These are phyloP conservation scores for Ciona savignyi DNA, from an alignment of 23 tunicate genomes.

Conservation along the genomic window DNA sequence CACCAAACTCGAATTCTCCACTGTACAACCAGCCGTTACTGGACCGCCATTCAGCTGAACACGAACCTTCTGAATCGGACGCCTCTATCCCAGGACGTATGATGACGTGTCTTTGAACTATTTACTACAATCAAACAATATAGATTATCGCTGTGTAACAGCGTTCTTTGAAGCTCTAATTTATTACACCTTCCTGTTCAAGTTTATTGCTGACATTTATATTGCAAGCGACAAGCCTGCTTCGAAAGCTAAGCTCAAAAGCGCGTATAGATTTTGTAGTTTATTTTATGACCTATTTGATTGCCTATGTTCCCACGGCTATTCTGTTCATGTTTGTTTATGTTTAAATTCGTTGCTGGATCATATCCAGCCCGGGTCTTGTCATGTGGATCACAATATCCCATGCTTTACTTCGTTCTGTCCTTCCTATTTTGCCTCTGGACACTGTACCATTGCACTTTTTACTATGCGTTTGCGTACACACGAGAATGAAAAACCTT, in stretches of 20 bases:
- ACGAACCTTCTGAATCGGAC: slow-evolving; percentile 1
- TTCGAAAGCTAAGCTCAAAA: neutral
- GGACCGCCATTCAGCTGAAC: neutral
- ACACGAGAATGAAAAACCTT: neutral
- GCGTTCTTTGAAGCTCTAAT: slow-evolving; percentile 4
- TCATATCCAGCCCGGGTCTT: neutral
- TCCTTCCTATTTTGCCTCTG: neutral
- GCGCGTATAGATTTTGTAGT: neutral
- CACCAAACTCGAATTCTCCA: neutral
- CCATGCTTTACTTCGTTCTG: too few relatives aligned
- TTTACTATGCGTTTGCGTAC: neutral
- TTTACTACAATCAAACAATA: neutral
- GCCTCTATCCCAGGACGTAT: slow-evolving; percentile 4
- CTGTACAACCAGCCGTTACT: neutral
- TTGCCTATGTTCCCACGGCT: neutral
- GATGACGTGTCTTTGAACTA: slow-evolving; percentile 15
- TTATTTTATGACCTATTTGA: neutral
- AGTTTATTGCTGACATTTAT: neutral
- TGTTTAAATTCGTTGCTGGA: neutral
- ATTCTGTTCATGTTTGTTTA: neutral
- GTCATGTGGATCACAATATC: neutral
- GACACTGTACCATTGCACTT: neutral
- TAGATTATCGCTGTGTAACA: slow-evolving; percentile 7
- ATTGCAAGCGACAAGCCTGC: neutral
- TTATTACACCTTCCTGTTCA: neutral